A percentile compares a stretch with the other conserved stretches of the same genome.
These are phyloP conservation scores for Perognathus longimembris DNA, from an alignment of 2,113 vertebrate species.

Conservation along the genomic window DNA sequence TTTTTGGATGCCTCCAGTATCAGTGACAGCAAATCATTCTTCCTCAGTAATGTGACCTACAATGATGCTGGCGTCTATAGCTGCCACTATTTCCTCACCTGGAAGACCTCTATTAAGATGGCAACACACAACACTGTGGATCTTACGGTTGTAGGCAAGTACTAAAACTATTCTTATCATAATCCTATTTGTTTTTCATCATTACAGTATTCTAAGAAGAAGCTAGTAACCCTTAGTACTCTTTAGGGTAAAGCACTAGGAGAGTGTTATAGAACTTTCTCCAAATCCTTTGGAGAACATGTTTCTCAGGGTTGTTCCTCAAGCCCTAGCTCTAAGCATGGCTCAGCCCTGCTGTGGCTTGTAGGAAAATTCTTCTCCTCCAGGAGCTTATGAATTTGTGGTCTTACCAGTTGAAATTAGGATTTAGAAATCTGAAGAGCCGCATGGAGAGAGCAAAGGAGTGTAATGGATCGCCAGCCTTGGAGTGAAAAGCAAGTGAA, in stretches of 20 bases:
- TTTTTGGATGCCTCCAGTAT: constrained; percentile 47
- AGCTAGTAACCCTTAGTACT: background rate
- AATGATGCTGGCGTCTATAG: constrained; percentile 68
- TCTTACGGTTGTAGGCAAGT: constrained; percentile 78
- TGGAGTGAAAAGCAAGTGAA: constrained; percentile 7
- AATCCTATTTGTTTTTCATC: constrained; percentile 22
- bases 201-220: constrained; percentile 6
- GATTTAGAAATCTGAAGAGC: constrained; percentile 1
- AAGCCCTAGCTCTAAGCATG: background rate
- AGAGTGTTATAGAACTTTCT: background rate
- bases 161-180: constrained; percentile 38
- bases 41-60: constrained; percentile 66
- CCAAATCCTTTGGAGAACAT: constrained; percentile 18
- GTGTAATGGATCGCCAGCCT: constrained; percentile 6
- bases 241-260: constrained; percentile 1
- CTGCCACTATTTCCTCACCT: constrained; percentile 64
- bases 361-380: constrained; percentile 49
- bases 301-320: constrained; percentile 15
- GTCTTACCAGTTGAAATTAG: constrained; percentile 8
- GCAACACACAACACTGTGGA: constrained; percentile 59
- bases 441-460: background rate
- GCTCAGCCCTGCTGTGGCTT: background rate
- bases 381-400: background rate
- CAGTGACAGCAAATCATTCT: constrained; percentile 49
- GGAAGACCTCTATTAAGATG: constrained; percentile 72